Percentiles rank a stretch among this genome's conserved stretches.
Evolutionary conservation across 2,797 vertebrate species (phyloP).

Genomic region (Ptychobarbus kaznakovi): DNA sequence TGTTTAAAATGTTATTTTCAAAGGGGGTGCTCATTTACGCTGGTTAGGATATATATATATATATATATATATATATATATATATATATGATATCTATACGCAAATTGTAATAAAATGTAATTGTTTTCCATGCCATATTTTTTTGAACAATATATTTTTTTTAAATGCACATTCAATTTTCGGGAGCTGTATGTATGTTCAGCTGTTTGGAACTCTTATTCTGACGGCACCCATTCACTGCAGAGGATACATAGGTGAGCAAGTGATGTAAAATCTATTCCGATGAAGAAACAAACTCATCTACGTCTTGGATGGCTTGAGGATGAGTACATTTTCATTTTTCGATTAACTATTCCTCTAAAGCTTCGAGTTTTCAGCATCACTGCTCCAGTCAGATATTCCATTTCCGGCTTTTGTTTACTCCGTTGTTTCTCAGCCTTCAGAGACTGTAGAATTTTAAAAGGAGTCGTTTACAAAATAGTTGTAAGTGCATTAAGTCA

Average conservation of each 20-base stretch:
- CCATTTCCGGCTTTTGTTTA: background rate
- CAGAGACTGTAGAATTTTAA: background rate
- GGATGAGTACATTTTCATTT: background rate
- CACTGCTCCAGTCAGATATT: background rate
- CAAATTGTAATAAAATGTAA: too few species aligned
- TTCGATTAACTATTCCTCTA: background rate
- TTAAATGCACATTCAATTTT: too few species aligned
- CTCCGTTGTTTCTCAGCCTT: background rate
- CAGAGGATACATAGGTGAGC: background rate
- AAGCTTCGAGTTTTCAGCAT: background rate
- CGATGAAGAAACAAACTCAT: background rate
- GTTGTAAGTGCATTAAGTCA: conserved; percentile 29
- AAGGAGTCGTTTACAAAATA: conserved; percentile 14
- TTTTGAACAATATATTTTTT: too few species aligned
- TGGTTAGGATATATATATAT: too few species aligned
- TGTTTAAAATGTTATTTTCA: too few species aligned
- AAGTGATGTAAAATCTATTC: background rate
- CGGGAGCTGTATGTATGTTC: background rate
- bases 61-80: too few species aligned
- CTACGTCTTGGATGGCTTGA: background rate
- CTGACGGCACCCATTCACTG: background rate
- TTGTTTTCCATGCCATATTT: too few species aligned
- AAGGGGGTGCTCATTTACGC: too few species aligned
- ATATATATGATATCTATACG: too few species aligned
- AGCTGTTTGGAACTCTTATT: background rate